Evolutionary conservation across 2,888 invertebrate genomes (phyloP), one percentile per base, ranked within the genome.

Genomic region (Alviniconcha strummeri): DNA sequence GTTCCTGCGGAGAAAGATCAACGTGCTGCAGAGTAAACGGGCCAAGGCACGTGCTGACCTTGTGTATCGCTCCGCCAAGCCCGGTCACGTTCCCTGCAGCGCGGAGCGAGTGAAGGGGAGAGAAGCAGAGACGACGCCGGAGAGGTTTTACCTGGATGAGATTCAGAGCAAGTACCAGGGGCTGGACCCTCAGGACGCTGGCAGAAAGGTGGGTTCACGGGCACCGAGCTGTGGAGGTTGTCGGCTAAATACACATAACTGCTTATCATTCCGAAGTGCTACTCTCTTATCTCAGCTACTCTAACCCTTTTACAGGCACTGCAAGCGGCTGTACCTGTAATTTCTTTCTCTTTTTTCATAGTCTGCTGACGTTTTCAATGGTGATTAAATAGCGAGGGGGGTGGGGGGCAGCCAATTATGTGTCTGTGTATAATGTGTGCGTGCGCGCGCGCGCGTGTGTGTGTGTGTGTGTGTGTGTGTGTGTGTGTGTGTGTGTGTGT

Each of bases 1-100:
- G 54, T 86, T 89, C 64, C 76, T 91, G 54, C 81, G 87, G n/a
- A 79, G 84, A 57, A 87, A 87, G 55, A 81, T 89, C 69, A 81
- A 81, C 55, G 85, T 75, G 13, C 67, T 88, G 17, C 84, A 86
- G 36, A 82, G 82, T 72, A 83, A 84, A 67, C 69, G 87, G 60
- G 77, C 64, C 5, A 71, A 81, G 54, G 80, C 79, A 17, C 76
- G 69, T 11, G 80, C 78, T 8, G 74, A 64, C 6, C 69, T 17
- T 56, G 67, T 56, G 57, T 67, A 55, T 80, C 80, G 72, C 76
- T 52, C 64, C 54, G 77, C 80, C 55, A 83, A 72, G 54, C 78
- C 83, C 4, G 82, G 76, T 17, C 67, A 82, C 3, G 64, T 82
- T 60, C 76, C 82, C 13, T 2, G 64, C 54, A 54, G 72, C 7